A percentile compares a stretch with the other conserved stretches of the same genome.
Evolutionary conservation across 2,113 vertebrate species (phyloP).

Genomic region (Neodontobutis hainanensis): DNA sequence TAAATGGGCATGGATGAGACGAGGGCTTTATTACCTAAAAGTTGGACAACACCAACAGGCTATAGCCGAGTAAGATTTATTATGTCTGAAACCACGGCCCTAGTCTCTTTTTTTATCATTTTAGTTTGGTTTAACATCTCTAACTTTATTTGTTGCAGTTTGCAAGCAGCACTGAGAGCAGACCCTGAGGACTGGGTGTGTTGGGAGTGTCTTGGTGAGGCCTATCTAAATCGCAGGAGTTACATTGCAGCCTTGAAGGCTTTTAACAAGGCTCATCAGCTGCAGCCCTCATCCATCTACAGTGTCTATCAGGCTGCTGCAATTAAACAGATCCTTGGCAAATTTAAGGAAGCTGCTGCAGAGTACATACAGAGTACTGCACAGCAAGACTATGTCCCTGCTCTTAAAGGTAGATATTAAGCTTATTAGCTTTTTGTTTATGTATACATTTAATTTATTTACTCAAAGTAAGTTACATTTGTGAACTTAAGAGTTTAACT

Average conservation of each 20-base stretch:
- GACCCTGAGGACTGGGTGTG: slow-evolving; percentile 94
- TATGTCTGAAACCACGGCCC: neutral
- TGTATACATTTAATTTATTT: neutral
- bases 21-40: slow-evolving; percentile 91
- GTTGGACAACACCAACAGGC: slow-evolving; percentile 85
- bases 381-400: slow-evolving; percentile 89
- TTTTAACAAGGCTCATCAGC: slow-evolving; percentile 88
- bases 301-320: slow-evolving; percentile 90
- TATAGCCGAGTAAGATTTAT: slow-evolving; percentile 86
- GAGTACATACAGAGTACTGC: slow-evolving; percentile 87
- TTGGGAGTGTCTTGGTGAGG: slow-evolving; percentile 96
- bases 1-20: slow-evolving; percentile 97
- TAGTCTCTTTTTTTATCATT: neutral
- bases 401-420: slow-evolving; percentile 86
- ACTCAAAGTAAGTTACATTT: neutral
- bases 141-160: slow-evolving; percentile 71
- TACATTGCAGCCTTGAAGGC: slow-evolving; percentile 93
- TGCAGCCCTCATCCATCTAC: slow-evolving; percentile 90
- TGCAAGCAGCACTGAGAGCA: slow-evolving; percentile 93
- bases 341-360: slow-evolving; percentile 85
- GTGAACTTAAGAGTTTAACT: neutral
- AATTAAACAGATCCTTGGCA: slow-evolving; percentile 93
- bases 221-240: slow-evolving; percentile 91
- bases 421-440: neutral
- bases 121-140: neutral